phyloP scores from a whole-genome alignment of 2,797 vertebrate genomes.

The Zonotrichia albicollis region DNA sequence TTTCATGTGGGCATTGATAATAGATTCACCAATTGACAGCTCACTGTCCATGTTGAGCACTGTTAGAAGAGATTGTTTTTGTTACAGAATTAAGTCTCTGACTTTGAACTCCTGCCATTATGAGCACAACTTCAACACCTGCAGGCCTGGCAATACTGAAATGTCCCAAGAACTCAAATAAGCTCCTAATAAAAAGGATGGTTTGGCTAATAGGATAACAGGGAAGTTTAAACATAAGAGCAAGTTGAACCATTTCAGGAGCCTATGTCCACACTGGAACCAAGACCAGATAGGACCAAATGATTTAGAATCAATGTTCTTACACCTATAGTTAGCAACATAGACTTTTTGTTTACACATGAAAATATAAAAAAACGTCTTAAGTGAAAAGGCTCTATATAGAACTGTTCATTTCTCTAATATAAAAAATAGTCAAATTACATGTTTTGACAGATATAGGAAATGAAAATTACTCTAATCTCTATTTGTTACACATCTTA shows the following conservation, averaged over 20 bases:
- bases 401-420: background rate
- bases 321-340: accelerated
- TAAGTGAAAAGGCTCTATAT: background rate
- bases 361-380: background rate
- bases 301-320: background rate
- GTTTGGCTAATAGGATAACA: background rate
- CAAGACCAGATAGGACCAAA: background rate
- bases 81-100: background rate
- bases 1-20: background rate
- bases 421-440: background rate
- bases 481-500: background rate
- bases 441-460: background rate
- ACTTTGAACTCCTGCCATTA: background rate
- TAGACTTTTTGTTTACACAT: background rate
- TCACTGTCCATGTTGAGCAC: background rate
- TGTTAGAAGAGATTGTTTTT: background rate
- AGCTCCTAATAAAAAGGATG: background rate
- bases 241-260: background rate
- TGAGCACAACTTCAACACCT: background rate
- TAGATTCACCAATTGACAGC: background rate
- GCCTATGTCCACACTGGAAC: background rate
- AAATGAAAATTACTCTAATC: background rate
- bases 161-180: background rate
- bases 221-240: background rate
- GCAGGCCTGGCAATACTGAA: background rate